Conservation (phyloP, 2,888 invertebrate species). For the Diplazon laetatorius region DNA sequence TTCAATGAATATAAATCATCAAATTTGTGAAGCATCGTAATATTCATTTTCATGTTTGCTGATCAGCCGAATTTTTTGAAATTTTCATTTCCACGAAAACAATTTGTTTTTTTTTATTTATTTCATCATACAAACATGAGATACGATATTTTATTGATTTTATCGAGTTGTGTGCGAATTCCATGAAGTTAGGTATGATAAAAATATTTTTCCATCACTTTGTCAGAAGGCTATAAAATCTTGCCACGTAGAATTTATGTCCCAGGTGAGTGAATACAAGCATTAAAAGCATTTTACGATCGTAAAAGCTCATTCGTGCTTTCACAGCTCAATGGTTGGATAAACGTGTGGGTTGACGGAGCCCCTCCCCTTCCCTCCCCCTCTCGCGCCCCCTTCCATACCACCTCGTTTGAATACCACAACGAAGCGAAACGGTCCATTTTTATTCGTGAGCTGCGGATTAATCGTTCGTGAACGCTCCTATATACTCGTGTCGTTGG, state of each 20-base stretch:
- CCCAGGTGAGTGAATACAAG: not conserved
- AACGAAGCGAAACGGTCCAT: conserved; percentile 1
- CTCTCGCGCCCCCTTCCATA: too few species aligned
- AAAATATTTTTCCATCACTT: not conserved
- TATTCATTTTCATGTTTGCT: too few species aligned
- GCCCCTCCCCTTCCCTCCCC: too few species aligned
- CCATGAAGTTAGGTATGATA: not conserved
- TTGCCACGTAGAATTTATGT: not conserved
- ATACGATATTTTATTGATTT: too few species aligned
- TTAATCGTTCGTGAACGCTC: not conserved
- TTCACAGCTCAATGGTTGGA: not conserved
- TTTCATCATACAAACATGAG: too few species aligned
- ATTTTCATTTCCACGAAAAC: too few species aligned
- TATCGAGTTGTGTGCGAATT: not conserved
- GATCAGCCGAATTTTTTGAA: too few species aligned
- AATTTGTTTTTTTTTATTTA: too few species aligned
- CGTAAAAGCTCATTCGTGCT: not conserved
- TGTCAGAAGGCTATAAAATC: not conserved
- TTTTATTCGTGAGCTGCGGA: conserved; percentile 3
- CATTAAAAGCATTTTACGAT: not conserved
- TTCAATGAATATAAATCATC: too few species aligned
- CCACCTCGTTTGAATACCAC: not conserved
- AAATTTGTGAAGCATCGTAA: too few species aligned
- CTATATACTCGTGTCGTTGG: not conserved
- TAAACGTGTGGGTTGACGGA: not conserved